Evolutionary conservation across 2,888 invertebrate genomes (phyloP), one percentile per base, ranked within the genome.

Genomic region (Galeruca laticollis): DNA sequence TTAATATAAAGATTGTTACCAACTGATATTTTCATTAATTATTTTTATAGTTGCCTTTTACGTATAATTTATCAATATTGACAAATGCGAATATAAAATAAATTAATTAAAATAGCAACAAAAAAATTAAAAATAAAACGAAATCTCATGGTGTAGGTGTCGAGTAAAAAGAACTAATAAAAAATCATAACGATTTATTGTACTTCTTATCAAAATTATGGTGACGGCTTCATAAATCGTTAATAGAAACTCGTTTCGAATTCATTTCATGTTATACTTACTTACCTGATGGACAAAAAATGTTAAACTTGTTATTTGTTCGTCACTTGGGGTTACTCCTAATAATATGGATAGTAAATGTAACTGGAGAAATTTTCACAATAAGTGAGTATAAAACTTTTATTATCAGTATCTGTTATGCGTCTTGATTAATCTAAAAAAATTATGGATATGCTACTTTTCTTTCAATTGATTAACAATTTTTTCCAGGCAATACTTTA

Each of bases 131-230:
- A 49, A 49, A 52, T 52, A 52, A 52, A 20, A 13, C 52, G 10
- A 21, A 52, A 52, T 21, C 15, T 52, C 2, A 26, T 21, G 26
- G 11, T 26, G 52, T 52, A n/a, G 52, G 52, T n/a, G 20, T 21
- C 6, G 10, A 52, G 9, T 26, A 52, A 52, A 52, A 52, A 47
- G 9, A 52, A 52, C 3, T 52, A 52, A 52, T 52, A 26, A 52
- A 52, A 52, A 52, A 52, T 52, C 11, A 21, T 52, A 52, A 52
- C 20, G 26, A 21, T 52, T 21, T 21, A 52, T 52, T 52, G 52
- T 52, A 20, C n/a, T 52, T 52, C 21, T 52, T 52, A 52, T 52
- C 52, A 52, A 26, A 13, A 11, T 52, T 52, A 52, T 26, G 20
- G 26, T 52, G 20, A 3, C 26, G 10, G 20, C 26, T 26, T 52